Evolutionary conservation across 2,797 vertebrate genomes (phyloP), one percentile per base, ranked within the genome.

Genomic region (Acridotheres tristis): DNA sequence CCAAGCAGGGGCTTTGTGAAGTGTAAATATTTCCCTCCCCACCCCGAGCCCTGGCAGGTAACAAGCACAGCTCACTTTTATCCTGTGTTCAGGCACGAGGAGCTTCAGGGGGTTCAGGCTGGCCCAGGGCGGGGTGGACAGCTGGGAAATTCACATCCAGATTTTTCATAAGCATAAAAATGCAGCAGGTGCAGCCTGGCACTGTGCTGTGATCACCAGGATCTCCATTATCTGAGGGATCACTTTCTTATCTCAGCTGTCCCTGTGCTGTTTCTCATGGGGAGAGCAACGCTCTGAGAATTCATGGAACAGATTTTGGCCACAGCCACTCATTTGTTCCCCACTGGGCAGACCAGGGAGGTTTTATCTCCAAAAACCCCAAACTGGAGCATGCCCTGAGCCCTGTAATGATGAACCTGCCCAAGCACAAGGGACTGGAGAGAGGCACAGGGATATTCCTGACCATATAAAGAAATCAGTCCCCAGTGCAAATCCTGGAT

Each of bases 231-330:
- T 13, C 76, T 45, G 22, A 4, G 22, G 34, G 1, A 38, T 47
- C 55, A 9, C 69, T 25, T 26, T 3, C 59, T 73, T 34, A 34
- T 16, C 69, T 57, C 61, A n/a, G 54, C 15, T 43, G 42, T 16
- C 22, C 42, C 72, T 21, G 54, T 3, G 18, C 23, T 16, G 4
- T 25, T 76, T 51, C 7, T 34, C 51, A 26, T 0, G 8, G 12
- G 43, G 8, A 79, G 5, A 61, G 38, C 8, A 26, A 25, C 0
- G 11, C 19, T 16, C 22, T 7, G 23, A 63, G 36, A 27, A 14
- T 30, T 59, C 0, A 0, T 9, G 17, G 22, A 25, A 68, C 3
- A 0, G 3, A 8, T 48, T 63, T 67, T 59, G 65, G 32, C 16
- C 43, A 10, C 36, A 26, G 75, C 8, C 15, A 14, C 66, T 51